Base-by-base conservation (phyloP, 2,113 vertebrate genomes). In the Lepidothrix coronata region DNA sequence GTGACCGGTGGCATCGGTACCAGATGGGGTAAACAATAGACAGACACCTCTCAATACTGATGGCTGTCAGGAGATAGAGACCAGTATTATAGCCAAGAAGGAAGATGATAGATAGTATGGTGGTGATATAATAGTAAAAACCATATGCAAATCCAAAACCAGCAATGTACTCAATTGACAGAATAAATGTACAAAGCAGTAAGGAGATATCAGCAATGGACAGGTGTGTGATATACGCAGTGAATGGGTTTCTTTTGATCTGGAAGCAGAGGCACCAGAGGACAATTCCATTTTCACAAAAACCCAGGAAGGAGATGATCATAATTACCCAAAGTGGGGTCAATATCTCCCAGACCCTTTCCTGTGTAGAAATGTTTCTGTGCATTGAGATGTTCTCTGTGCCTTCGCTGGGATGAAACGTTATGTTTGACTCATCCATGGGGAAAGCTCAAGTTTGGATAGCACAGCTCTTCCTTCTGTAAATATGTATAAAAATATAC, bases 181-280 rank as follows among this genome's bases (percentile, higher is more conserved):
- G 93, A 46, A 98, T 91, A 23, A 97, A 98, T 0, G 97, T 97
- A 65, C 98, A 98, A 21, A 98, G 82, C 58, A 98, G 94, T 62
- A 98, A 61, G 2, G 97, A 98, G 90, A 97, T 91, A 84, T 98
- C 98, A 1, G 98, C 98, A 12, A 98, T 44, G 33, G 97, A 97
- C 95, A 98, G 63, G 92, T 98, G 98, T 58, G 97, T 97, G 94
- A 98, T 98, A 76, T 98, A 98, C 61, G 97, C 97, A 4, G 98
- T 97, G 94, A 98, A 98, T 80, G 98, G 97, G 9, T 97, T 98
- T 72, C 97, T 96, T 77, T 97, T 95, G 97, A 98, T 96, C 89
- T 97, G 98, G 95, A 98, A 98, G 95, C 97, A 98, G 85, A 98
- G 98, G 96, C 98, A 98, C 98, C 98, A 98, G 88, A 98, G 98